Conservation (phyloP, 2,888 invertebrate genomes). For the Brenthis daphne region DNA sequence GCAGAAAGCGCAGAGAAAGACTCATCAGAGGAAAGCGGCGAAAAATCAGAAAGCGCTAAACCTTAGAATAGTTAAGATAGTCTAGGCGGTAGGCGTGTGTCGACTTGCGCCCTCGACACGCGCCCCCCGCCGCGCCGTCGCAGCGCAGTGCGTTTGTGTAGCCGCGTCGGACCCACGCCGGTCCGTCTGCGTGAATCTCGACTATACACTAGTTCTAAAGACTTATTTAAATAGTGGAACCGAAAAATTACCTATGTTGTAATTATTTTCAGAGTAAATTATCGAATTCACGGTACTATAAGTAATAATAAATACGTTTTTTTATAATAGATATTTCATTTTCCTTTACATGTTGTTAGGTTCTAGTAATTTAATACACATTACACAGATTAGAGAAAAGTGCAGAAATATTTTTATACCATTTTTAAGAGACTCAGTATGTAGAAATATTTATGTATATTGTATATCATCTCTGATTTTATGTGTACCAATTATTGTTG, state of each 20-base stretch:
- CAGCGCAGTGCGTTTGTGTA: conserved; percentile 48
- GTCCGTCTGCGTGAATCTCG: conserved; percentile 53
- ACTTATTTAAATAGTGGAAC: conserved; percentile 77
- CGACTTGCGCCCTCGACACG: conserved; percentile 76
- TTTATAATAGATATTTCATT: conserved; percentile 49
- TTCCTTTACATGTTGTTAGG: background rate
- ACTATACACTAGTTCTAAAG: conserved; percentile 74
- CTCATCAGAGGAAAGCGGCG: conserved; percentile 59
- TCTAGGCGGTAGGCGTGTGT: conserved; percentile 75
- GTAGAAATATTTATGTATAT: too few species aligned
- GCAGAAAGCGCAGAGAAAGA: conserved; percentile 54
- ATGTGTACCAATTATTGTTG: too few species aligned
- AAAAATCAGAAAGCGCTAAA: conserved; percentile 52
- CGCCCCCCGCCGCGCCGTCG: conserved; percentile 70
- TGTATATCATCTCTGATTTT: too few species aligned
- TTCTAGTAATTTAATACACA: background rate
- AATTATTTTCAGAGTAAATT: conserved; percentile 78
- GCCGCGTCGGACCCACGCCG: conserved; percentile 49
- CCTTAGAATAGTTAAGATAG: conserved; percentile 60
- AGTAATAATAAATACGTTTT: conserved; percentile 76
- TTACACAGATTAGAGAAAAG: background rate
- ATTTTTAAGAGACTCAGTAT: too few species aligned
- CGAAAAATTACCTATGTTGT: conserved; percentile 74
- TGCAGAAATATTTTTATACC: too few species aligned
- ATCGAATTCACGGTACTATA: conserved; percentile 80